Evolutionary conservation across 1,140 invertebrate genomes (phyloP).

Genomic region (Zophobas atratus): DNA sequence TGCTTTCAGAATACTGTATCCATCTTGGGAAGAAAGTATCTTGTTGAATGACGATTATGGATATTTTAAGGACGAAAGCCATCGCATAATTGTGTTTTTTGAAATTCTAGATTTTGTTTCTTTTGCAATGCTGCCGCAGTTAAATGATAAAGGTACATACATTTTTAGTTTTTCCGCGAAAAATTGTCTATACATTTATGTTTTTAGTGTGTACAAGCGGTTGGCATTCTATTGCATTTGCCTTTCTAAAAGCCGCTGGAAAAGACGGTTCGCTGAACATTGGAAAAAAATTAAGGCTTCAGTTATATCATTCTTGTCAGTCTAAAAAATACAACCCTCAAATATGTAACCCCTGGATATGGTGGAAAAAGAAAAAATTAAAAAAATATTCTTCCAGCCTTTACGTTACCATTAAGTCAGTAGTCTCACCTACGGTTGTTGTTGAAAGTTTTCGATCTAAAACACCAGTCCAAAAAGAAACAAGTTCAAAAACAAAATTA

Average conservation of each 20-base stretch:
- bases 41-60: constrained; percentile 62
- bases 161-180: constrained; percentile 5
- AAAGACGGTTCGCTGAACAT: constrained; percentile 55
- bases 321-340: constrained; percentile 44
- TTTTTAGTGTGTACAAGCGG: constrained; percentile 53
- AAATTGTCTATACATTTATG: constrained; percentile 8
- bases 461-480: constrained; percentile 54
- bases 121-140: constrained; percentile 26
- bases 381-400: constrained; percentile 64
- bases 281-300: constrained; percentile 62
- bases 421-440: constrained; percentile 51
- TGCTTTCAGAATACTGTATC: constrained; percentile 59
- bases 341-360: constrained; percentile 56
- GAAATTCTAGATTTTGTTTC: constrained; percentile 61
- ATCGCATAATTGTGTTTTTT: constrained; percentile 62
- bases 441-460: constrained; percentile 58
- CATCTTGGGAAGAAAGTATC: constrained; percentile 64
- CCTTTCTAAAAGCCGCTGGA: constrained; percentile 61
- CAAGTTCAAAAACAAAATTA: constrained; percentile 23
- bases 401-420: constrained; percentile 58
- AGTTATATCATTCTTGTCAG: constrained; percentile 59
- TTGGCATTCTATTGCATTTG: constrained; percentile 62
- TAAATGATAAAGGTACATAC: constrained; percentile 48
- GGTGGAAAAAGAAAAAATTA: constrained; percentile 61
- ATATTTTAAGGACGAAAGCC: constrained; percentile 53